phyloP scores from a whole-genome alignment of 2,888 invertebrate genomes.

The Augochlorella aurata region DNA sequence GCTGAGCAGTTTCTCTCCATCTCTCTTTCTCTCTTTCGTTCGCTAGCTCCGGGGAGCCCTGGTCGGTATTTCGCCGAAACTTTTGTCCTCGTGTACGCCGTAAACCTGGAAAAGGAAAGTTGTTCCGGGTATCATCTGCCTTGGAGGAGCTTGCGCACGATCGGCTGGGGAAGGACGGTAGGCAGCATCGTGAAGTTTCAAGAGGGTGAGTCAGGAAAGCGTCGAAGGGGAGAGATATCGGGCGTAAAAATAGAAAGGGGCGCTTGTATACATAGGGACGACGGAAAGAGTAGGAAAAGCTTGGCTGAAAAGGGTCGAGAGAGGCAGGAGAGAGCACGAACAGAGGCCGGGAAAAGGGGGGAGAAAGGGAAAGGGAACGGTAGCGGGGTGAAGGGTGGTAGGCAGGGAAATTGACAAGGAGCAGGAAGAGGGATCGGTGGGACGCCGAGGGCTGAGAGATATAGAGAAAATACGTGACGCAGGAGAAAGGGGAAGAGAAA shows the following conservation, averaged over 20 bases:
- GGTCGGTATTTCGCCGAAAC: conserved; percentile 19
- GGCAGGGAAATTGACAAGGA: neutral
- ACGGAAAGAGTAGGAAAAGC: conserved; percentile 22
- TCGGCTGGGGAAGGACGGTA: conserved; percentile 49
- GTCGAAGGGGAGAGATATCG: conserved; percentile 45
- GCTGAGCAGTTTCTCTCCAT: neutral
- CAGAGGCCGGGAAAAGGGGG: neutral
- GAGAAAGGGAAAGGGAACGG: neutral
- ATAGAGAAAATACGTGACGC: conserved; percentile 50
- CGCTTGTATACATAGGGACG: conserved; percentile 17
- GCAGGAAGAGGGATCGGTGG: conserved; percentile 4
- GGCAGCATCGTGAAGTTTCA: conserved; percentile 57
- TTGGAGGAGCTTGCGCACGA: conserved; percentile 35
- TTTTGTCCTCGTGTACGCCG: conserved; percentile 20
- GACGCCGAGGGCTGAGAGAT: conserved; percentile 16
- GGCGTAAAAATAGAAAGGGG: conserved; percentile 45
- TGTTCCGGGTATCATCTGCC: conserved; percentile 61
- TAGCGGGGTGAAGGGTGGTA: neutral
- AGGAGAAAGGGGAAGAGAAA: conserved; percentile 5
- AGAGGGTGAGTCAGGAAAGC: conserved; percentile 52
- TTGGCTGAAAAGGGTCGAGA: neutral
- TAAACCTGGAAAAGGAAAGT: conserved; percentile 61
- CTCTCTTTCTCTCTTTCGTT: neutral
- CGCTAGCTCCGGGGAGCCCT: conserved; percentile 18
- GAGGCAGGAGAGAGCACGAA: neutral